Conservation (phyloP, 1,140 invertebrate genomes). For the Eulimnadia texana region DNA sequence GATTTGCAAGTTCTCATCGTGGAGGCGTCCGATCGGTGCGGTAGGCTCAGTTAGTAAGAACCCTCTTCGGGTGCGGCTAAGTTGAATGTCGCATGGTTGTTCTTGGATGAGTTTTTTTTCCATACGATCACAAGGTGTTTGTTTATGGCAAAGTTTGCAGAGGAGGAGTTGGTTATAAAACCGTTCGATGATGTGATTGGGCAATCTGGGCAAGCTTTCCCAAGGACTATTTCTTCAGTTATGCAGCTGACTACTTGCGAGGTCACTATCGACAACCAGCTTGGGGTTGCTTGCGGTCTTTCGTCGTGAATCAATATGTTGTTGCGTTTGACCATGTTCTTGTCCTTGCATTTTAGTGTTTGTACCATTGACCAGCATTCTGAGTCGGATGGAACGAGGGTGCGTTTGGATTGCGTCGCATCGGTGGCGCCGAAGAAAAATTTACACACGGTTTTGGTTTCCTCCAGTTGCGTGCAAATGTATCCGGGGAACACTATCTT, state of each 20-base stretch:
- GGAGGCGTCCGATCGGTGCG: neutral
- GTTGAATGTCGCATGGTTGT: neutral
- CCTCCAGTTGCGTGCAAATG: neutral
- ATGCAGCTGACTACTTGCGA: neutral
- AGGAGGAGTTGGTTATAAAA: neutral
- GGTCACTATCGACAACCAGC: neutral
- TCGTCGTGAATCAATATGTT: neutral
- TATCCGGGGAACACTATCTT: neutral
- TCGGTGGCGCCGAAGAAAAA: neutral
- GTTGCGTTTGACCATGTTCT: neutral
- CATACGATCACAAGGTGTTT: neutral
- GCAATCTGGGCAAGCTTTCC: neutral
- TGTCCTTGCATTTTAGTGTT: neutral
- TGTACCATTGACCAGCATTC: neutral
- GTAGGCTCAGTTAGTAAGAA: neutral
- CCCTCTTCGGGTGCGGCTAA: neutral
- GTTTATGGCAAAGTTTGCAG: neutral
- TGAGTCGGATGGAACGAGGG: neutral
- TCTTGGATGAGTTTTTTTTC: neutral
- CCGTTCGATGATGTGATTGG: neutral
- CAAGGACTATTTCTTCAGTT: neutral
- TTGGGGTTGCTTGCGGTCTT: neutral
- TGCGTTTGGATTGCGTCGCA: neutral
- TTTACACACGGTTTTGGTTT: neutral
- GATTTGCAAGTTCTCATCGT: neutral